Evolutionary conservation across 1,140 invertebrate species (phyloP).

Genomic region (Elysia chlorotica): DNA sequence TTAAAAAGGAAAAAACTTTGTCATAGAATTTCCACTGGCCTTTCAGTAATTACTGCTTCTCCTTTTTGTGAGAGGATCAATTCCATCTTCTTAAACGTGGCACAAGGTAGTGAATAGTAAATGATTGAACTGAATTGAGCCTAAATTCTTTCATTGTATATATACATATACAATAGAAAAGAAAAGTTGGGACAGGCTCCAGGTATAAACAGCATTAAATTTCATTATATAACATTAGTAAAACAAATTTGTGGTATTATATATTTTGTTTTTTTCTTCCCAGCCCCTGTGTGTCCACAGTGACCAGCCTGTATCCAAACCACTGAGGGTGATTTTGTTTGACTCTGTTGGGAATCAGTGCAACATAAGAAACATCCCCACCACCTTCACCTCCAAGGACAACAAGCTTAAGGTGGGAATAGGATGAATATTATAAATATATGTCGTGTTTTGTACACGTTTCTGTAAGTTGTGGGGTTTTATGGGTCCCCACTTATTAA

Average conservation of each 20-base stretch:
- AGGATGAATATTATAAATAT: too few species aligned
- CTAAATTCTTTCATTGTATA: background rate
- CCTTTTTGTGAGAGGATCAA: too few species aligned
- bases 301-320: slow-evolving; percentile 40
- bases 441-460: too few species aligned
- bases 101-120: too few species aligned
- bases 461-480: background rate
- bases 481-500: background rate
- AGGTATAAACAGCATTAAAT: background rate
- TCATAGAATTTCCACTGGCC: too few species aligned
- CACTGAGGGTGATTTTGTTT: slow-evolving; percentile 52
- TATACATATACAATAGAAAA: background rate
- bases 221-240: too few species aligned
- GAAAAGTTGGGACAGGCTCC: too few species aligned
- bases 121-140: background rate
- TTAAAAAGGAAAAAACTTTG: too few species aligned
- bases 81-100: too few species aligned
- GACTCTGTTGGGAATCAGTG: slow-evolving; percentile 53
- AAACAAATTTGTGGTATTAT: background rate
- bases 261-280: slow-evolving; percentile 19
- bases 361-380: slow-evolving; percentile 44
- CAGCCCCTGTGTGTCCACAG: slow-evolving; percentile 52
- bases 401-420: slow-evolving; percentile 57
- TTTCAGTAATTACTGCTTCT: too few species aligned
- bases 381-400: slow-evolving; percentile 52